Base-by-base conservation (phyloP, 2,797 vertebrate species). In the Gobionotothen gibberifrons region DNA sequence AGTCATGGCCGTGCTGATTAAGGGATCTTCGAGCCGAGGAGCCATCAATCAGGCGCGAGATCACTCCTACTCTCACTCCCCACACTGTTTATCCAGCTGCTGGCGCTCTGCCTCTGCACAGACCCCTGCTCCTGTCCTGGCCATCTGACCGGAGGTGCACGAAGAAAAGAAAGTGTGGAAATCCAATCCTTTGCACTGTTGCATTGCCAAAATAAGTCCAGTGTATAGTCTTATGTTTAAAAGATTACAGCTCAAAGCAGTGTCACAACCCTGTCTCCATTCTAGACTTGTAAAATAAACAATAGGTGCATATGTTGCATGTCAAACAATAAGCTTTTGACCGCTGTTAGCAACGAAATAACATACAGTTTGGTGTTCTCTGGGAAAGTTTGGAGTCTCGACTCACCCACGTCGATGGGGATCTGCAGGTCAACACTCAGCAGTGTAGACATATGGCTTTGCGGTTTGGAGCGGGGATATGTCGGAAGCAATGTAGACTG, bases 1-100 rank as follows among this genome's bases (percentile, higher is more conserved):
- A 87, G 47, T 90, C 84, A 83, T 64, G 82, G 14, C 7, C 5
- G n/a, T 87, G 90, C 88, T 88, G 90, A 88, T 85, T 82, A 86
- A 87, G 81, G 82, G 71, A 85, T 90, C 71, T 11, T 29, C 62
- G 4, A 55, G 82, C 65, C 53, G 72, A 71, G 74, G 73, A 87
- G 74, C 78, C 83, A 90, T 91, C 89, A 85, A 58, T 90, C 87
- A 90, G 72, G 71, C 3, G 16, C 63, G 1, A 57, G 74, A 83
- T 79, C 77, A 58, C 81, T 84, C 86, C 86, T 75, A 77, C 82
- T 79, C 84, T 70, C 72, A n/a, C 58, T 78, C 61, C 59, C 16
- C 75, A 48, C 26, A 64, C 42, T 85, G 72, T 89, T 88, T 85
- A 88, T 85, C 77, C 85, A 90, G 87, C 84, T 82, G 84, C 80